Evolutionary conservation across 2,113 vertebrate genomes (phyloP).

Genomic region (Phylloscopus trochiloides): DNA sequence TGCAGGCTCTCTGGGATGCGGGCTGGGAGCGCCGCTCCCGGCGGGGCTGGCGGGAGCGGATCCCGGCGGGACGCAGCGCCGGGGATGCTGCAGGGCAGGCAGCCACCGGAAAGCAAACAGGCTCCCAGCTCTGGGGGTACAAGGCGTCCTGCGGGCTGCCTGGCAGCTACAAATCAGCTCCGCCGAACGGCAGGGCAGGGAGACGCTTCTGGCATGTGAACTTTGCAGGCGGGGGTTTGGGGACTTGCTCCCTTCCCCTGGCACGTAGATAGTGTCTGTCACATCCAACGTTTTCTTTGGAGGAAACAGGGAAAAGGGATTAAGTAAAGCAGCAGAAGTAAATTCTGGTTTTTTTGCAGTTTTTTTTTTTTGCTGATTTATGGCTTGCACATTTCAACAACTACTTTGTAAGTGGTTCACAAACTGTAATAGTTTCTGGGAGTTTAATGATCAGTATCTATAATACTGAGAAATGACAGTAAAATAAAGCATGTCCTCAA

Average conservation of each 20-base stretch:
- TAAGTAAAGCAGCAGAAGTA: background rate
- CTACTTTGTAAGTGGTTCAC: background rate
- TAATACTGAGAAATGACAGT: background rate
- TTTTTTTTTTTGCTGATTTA: background rate
- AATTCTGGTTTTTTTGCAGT: background rate
- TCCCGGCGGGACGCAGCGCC: background rate
- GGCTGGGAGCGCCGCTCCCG: background rate
- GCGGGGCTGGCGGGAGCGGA: background rate
- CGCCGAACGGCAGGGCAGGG: background rate
- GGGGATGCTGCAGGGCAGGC: slow-evolving; percentile 23
- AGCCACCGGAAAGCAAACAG: slow-evolving; percentile 9
- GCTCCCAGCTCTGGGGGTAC: slow-evolving; percentile 10
- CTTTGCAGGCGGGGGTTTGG: background rate
- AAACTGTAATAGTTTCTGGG: background rate
- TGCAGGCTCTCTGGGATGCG: too few species aligned
- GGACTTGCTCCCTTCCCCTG: background rate
- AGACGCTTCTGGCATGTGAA: background rate
- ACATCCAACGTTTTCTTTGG: background rate
- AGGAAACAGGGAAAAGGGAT: background rate
- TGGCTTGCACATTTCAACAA: background rate
- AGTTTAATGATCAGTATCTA: background rate
- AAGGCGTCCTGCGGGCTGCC: background rate
- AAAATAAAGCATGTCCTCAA: background rate
- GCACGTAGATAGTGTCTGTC: background rate
- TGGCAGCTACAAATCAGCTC: background rate